phyloP scores from a whole-genome alignment of 2,797 vertebrate species.

The Ptychobarbus kaznakovi region DNA sequence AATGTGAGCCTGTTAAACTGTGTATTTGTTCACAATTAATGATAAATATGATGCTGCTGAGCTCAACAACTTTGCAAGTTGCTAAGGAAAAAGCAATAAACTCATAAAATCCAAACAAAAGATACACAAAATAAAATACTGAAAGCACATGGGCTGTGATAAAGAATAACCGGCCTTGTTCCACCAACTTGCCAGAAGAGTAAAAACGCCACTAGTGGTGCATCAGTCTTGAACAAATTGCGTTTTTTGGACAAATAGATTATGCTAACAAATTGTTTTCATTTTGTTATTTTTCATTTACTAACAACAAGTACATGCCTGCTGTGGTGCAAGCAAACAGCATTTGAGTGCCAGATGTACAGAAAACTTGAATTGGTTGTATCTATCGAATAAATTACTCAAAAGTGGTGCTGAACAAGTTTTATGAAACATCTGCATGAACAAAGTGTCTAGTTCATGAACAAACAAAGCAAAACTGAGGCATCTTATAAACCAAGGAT shows the following conservation, averaged over 20 bases:
- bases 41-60: conserved; percentile 18
- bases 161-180: conserved; percentile 4
- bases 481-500: background rate
- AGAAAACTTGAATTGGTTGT: background rate
- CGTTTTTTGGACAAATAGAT: background rate
- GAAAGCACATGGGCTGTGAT: conserved; percentile 1
- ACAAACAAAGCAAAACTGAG: background rate
- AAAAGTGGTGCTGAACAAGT: background rate
- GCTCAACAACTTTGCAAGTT: conserved; percentile 3
- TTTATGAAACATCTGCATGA: background rate
- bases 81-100: background rate
- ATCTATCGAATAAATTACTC: background rate
- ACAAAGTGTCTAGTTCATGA: background rate
- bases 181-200: background rate
- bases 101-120: background rate
- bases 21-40: conserved; percentile 3
- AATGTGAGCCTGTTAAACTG: conserved; percentile 9
- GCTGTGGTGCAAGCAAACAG: background rate
- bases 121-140: background rate
- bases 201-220: conserved; percentile 27
- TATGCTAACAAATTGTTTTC: background rate
- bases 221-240: background rate
- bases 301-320: background rate
- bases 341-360: background rate
- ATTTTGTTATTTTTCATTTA: background rate